Base-by-base conservation (phyloP, 2,888 invertebrate genomes). In the Dione vanillae region DNA sequence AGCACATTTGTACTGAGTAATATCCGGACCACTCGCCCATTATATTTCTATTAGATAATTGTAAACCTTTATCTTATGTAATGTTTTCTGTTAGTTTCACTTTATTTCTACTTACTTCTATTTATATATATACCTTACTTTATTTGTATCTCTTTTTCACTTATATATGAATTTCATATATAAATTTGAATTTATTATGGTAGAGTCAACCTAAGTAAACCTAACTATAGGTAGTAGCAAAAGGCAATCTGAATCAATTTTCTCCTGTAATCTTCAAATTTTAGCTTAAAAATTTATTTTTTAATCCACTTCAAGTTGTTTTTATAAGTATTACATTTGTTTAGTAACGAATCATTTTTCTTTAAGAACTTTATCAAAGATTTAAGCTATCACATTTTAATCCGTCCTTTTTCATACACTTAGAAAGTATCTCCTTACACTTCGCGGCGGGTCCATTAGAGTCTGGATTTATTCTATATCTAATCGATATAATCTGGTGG, bases 351-450 rank as follows among this genome's bases (percentile, higher is more conserved):
- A 54, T 54, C 5, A 37, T 35, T 27, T 14, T 54, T 54, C n/a
- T 3, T 35, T 35, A 54, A 6, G 9, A 20, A 40, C 45, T 2
- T 35, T 62, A 62, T 27, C 43, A 47, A 35, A 52, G 51, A 19
- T 64, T 70, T 67, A 67, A 65, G 35, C 35, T 65, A 91, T 90
- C 88, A 85, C 88, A 90, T 88, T 90, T 87, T 81, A 84, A 90
- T 90, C 88, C 89, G 88, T 90, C 89, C 37, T 56, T 88, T 83
- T 40, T 88, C 85, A 86, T 84, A 87, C 79, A 47, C 87, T 91
- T 92, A 90, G 92, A 92, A 92, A 92, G 92, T 90, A 91, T 90
- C 90, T 86, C 88, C 85, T 80, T 85, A 86, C 82, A 83, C 84
- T 82, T 80, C 82, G 81, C 81, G 83, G 85, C 86, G 86, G 86